Conservation (phyloP, 2,113 vertebrate species). For the Dascyllus trimaculatus region DNA sequence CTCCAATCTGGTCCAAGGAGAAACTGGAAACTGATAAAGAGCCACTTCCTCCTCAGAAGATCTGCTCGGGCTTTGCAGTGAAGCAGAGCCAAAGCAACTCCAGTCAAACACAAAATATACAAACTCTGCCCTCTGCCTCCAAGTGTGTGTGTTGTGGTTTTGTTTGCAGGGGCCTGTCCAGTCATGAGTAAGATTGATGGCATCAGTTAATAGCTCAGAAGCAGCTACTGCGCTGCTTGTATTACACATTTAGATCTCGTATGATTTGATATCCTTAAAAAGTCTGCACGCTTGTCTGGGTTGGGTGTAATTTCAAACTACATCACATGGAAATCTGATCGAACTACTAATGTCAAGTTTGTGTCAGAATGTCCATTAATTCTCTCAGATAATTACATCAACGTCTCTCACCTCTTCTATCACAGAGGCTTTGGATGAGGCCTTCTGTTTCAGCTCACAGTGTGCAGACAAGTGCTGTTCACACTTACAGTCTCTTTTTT, state of each 20-base stretch:
- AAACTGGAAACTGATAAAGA: conserved; percentile 45
- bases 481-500: background rate
- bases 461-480: conserved; percentile 15
- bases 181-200: conserved; percentile 31
- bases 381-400: conserved; percentile 8
- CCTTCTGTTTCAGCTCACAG: background rate
- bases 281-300: background rate
- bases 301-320: background rate
- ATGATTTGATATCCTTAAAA: conserved; percentile 15
- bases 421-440: background rate
- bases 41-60: conserved; percentile 61
- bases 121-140: background rate
- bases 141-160: conserved; percentile 23
- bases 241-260: conserved; percentile 25
- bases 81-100: conserved; percentile 34
- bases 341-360: background rate
- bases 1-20: conserved; percentile 13
- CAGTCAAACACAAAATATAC: background rate
- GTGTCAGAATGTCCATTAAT: background rate
- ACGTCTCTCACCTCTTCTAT: background rate
- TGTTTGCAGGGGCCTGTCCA: conserved; percentile 32
- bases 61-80: conserved; percentile 25
- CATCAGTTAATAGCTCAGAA: conserved; percentile 25
- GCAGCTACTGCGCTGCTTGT: conserved; percentile 1
- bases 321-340: conserved; percentile 3